Conservation (phyloP, 2,113 vertebrate species). For the Anarrhichthys ocellatus region DNA sequence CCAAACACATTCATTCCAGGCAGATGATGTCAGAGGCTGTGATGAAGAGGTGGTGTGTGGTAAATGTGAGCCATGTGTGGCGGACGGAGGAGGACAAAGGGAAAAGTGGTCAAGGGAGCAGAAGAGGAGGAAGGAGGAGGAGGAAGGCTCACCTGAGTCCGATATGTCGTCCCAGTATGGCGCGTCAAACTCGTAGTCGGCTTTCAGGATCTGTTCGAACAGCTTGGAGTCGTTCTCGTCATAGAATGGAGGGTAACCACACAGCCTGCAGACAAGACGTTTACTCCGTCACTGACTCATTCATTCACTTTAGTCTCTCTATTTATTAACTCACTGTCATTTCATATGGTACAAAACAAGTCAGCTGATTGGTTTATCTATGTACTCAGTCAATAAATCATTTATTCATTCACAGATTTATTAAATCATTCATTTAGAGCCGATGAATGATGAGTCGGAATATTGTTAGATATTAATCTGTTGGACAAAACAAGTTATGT, state of each 20-base stretch:
- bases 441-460: not conserved
- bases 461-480: not conserved
- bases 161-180: slow-evolving; percentile 99
- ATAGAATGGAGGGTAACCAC: slow-evolving; percentile 99
- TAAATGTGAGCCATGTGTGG: slow-evolving; percentile 40
- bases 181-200: slow-evolving; percentile 97
- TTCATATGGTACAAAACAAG: not conserved
- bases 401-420: not conserved
- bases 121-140: not conserved
- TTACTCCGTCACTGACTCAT: not conserved
- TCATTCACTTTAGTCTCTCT: not conserved
- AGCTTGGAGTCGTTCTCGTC: slow-evolving; percentile 99
- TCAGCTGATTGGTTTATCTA: not conserved
- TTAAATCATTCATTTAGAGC: not conserved
- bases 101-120: not conserved
- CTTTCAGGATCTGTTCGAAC: slow-evolving; percentile 98
- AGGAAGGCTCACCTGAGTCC: slow-evolving; percentile 88
- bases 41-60: slow-evolving; percentile 26
- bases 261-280: slow-evolving; percentile 81
- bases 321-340: not conserved
- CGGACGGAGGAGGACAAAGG: not conserved
- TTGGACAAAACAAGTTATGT: not conserved
- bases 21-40: slow-evolving; percentile 35
- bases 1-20: slow-evolving; percentile 33
- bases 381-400: not conserved